Conservation (phyloP, 2,888 invertebrate genomes). For the Zygaena filipendulae region DNA sequence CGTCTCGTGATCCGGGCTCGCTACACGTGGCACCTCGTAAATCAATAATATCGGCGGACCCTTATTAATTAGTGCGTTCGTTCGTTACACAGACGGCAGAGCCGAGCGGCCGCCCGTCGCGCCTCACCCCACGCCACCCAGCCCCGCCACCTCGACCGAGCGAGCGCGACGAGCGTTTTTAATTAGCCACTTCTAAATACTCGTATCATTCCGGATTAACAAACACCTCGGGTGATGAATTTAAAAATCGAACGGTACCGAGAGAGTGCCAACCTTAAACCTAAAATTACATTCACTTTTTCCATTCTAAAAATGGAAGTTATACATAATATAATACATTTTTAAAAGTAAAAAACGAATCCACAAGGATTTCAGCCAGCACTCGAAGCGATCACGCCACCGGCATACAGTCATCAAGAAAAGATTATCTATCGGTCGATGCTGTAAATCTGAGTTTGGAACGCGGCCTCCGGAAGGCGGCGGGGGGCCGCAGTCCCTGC, state of each 20-base stretch:
- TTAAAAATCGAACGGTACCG: too few relatives aligned
- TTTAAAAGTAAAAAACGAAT: too few relatives aligned
- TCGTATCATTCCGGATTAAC: too few relatives aligned
- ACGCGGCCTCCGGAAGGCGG: constrained; percentile 38
- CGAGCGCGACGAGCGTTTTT: constrained; percentile 50
- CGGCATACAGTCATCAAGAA: constrained; percentile 54
- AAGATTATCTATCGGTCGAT: constrained; percentile 56
- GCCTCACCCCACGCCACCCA: constrained; percentile 15
- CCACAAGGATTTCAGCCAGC: too few relatives aligned
- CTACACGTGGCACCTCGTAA: constrained; percentile 51
- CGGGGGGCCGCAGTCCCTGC: constrained; percentile 47
- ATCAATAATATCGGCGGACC: constrained; percentile 66
- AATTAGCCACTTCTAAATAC: too few relatives aligned
- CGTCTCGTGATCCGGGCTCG: constrained; percentile 23
- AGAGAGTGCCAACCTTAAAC: too few relatives aligned
- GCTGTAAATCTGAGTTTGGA: constrained; percentile 53
- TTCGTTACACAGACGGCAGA: too few relatives aligned
- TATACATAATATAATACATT: too few relatives aligned
- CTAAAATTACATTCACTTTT: too few relatives aligned
- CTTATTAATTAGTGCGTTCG: constrained; percentile 67
- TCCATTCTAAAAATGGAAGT: too few relatives aligned
- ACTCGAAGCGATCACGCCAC: constrained; percentile 17
- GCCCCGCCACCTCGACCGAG: constrained; percentile 21
- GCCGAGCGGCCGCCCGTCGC: constrained; percentile 25
- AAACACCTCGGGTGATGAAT: too few relatives aligned